Evolutionary conservation across 2,888 invertebrate genomes (phyloP), one percentile per base, ranked within the genome.

Genomic region (Campoplex capitator): DNA sequence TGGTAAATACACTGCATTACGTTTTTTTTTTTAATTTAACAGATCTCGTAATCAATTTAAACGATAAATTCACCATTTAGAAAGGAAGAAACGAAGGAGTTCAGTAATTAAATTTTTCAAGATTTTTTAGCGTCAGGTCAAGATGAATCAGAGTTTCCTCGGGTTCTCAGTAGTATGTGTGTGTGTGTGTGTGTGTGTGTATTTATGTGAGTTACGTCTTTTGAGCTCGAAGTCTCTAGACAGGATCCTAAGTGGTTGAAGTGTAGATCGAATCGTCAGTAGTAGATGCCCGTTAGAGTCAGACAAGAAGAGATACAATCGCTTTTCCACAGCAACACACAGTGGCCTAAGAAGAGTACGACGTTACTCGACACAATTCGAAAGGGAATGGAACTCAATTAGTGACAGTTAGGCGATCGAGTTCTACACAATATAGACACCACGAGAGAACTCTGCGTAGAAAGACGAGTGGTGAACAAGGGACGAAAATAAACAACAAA

Each of bases 361-460:
- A 58, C 48, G 56, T 62, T 81, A 70, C 77, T 77, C 65, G 78
- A 75, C 65, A 82, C 84, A 45, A n/a, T 51, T 65, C 35, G 71
- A 74, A 86, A 70, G 65, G 58, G 82, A 83, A 83, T 80, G 83
- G 87, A 90, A 90, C 87, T 89, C 83, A 88, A 90, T 90, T 90
- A 90, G 86, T 85, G 83, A 88, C 86, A 88, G 88, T 89, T 84
- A 74, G 83, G 73, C 83, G 83, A 88, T 86, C 88, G 84, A 85
- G 83, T 78, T 78, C 76, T 89, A 86, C 83, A 67, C 38, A 77
- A 79, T 79, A 71, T 76, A 68, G 67, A 67, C 62, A 77, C 58
- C 65, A 70, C 42, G 56, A 67, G 58, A 73, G 73, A 76, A 73
- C 84, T 62, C 71, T 79, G 79, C 42, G 74, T 70, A 74, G 73